Percentiles rank a stretch among this genome's conserved stretches.
phyloP scores from a whole-genome alignment of 2,888 invertebrate genomes.

The Psococerastis gibbosa region DNA sequence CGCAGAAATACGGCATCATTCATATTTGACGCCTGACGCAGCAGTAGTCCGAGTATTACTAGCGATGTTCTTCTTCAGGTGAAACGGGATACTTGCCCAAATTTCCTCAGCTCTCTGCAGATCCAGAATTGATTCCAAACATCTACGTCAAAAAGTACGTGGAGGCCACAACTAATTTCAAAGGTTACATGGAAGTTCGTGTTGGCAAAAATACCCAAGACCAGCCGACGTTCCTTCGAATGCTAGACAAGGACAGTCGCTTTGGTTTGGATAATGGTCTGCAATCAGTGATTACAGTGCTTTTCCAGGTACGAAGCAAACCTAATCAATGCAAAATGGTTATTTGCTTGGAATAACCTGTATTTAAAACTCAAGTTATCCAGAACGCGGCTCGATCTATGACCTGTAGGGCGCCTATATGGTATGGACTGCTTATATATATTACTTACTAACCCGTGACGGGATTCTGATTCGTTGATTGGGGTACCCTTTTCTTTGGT shows the following conservation, averaged over 20 bases:
- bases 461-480: no score
- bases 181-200: constrained; percentile 46
- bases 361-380: no score
- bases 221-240: constrained; percentile 48
- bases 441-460: no score
- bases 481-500: no score
- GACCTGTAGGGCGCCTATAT: no score
- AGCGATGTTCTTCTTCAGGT: no score
- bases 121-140: neutral
- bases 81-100: neutral
- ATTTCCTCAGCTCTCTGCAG: neutral
- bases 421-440: no score
- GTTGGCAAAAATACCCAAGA: constrained; percentile 51
- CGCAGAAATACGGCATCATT: no score
- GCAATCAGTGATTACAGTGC: constrained; percentile 48
- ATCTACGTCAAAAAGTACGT: constrained; percentile 34
- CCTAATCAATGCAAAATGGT: neutral
- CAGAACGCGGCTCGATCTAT: no score
- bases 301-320: constrained; percentile 29
- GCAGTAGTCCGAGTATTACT: no score
- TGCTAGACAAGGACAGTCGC: constrained; percentile 57
- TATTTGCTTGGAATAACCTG: neutral
- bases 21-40: no score
- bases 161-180: constrained; percentile 33
- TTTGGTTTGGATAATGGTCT: constrained; percentile 54